Conservation (phyloP, 2,888 invertebrate species). For the Nymphalis c-album region DNA sequence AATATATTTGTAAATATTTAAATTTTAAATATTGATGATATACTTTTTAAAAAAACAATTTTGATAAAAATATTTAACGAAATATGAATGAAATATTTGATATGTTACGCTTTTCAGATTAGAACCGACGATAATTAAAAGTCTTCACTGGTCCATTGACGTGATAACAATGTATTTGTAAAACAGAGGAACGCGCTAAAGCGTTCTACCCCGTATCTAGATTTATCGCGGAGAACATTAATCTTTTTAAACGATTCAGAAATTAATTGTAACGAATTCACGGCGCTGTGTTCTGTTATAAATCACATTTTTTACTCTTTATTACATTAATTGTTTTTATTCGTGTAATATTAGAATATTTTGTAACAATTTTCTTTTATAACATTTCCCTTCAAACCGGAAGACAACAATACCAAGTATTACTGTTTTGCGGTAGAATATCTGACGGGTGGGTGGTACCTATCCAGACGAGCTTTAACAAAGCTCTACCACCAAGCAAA, state of each 20-base stretch:
- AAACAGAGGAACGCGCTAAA: conserved; percentile 7
- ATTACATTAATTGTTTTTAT: conserved; percentile 19
- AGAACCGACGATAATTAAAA: neutral
- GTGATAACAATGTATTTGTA: conserved; percentile 14
- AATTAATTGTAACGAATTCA: conserved; percentile 42
- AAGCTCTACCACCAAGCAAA: too few species aligned
- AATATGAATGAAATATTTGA: too few species aligned
- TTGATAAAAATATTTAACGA: too few species aligned
- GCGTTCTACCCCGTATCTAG: conserved; percentile 22
- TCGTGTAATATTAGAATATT: neutral
- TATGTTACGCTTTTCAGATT: too few species aligned
- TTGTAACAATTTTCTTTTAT: neutral
- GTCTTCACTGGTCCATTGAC: neutral
- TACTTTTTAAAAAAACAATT: too few species aligned
- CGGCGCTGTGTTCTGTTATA: conserved; percentile 28
- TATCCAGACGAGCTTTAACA: too few species aligned
- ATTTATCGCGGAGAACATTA: conserved; percentile 32
- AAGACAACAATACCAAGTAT: too few species aligned
- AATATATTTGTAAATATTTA: too few species aligned
- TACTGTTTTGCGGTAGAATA: too few species aligned
- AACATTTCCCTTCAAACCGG: too few species aligned
- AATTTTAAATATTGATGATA: too few species aligned
- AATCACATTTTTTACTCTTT: conserved; percentile 25
- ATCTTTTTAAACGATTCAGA: conserved; percentile 41
- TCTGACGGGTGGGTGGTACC: too few species aligned